A percentile compares a stretch with the other conserved stretches of the same genome.
These are phyloP conservation scores for Atopsyche davidsoni DNA, from an alignment of 1,140 invertebrate species.

Conservation along the genomic window DNA sequence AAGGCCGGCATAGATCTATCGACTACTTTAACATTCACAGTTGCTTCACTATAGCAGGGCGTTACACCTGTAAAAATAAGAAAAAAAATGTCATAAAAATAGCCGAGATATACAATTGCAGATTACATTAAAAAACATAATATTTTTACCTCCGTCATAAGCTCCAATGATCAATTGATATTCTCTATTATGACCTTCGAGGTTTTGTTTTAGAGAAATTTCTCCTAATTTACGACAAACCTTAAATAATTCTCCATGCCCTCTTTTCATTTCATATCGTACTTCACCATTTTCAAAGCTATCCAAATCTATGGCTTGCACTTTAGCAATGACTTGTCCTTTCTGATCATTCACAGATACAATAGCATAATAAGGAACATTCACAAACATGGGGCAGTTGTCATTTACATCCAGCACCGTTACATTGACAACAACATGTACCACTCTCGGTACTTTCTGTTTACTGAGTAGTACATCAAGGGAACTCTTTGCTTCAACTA, in stretches of 20 bases:
- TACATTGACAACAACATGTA: slow-evolving; percentile 73
- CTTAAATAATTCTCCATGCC: slow-evolving; percentile 75
- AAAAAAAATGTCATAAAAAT: slow-evolving; percentile 7
- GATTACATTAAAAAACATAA: slow-evolving; percentile 3
- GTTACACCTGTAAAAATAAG: slow-evolving; percentile 20
- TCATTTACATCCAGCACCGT: slow-evolving; percentile 77
- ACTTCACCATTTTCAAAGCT: slow-evolving; percentile 72
- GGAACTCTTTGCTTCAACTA: slow-evolving; percentile 59
- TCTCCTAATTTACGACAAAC: slow-evolving; percentile 77
- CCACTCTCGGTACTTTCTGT: slow-evolving; percentile 54
- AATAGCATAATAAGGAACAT: slow-evolving; percentile 77
- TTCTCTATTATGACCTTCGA: slow-evolving; percentile 74
- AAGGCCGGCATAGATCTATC: slow-evolving; percentile 83
- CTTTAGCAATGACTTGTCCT: slow-evolving; percentile 73
- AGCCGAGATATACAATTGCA: too few species aligned
- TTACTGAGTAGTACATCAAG: slow-evolving; percentile 4
- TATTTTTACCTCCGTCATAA: slow-evolving; percentile 68
- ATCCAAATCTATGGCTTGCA: slow-evolving; percentile 77
- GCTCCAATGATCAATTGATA: slow-evolving; percentile 77
- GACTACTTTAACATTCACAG: slow-evolving; percentile 53
- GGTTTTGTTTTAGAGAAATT: slow-evolving; percentile 69
- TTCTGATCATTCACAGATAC: slow-evolving; percentile 71
- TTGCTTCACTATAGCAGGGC: slow-evolving; percentile 28
- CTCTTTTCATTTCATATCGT: slow-evolving; percentile 74
- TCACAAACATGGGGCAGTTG: slow-evolving; percentile 78